Percentiles rank a stretch among this genome's conserved stretches.
Evolutionary conservation across 2,888 invertebrate species (phyloP).

Genomic region (Drosophila neutralis): DNA sequence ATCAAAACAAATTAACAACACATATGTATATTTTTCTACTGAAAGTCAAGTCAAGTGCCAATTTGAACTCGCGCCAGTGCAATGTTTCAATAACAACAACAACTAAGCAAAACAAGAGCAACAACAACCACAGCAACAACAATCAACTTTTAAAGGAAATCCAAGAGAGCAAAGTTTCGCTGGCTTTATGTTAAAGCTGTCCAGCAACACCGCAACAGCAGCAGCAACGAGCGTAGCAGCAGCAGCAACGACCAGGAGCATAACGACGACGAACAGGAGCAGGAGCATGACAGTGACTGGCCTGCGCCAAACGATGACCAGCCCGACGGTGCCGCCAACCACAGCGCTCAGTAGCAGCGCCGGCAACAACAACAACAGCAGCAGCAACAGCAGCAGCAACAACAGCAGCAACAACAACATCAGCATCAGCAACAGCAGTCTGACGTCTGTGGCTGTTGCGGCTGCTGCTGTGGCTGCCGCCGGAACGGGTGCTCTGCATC

Average conservation of each 20-base stretch:
- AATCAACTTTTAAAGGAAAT: conserved; percentile 10
- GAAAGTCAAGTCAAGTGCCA: conserved; percentile 54
- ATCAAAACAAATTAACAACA: conserved; percentile 80
- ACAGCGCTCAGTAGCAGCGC: conserved; percentile 69
- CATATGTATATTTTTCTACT: conserved; percentile 45
- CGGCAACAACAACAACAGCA: conserved; percentile 48
- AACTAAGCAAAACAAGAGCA: conserved; percentile 20
- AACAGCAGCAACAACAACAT: conserved; percentile 50
- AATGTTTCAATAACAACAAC: conserved; percentile 54
- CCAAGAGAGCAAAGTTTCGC: conserved; percentile 14
- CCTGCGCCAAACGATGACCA: conserved; percentile 87
- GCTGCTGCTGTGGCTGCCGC: conserved; percentile 48
- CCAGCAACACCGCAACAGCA: conserved; percentile 56
- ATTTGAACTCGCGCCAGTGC: conserved; percentile 57
- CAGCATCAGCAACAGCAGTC: conserved; percentile 39
- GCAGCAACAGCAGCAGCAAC: conserved; percentile 38
- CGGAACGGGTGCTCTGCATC: conserved; percentile 53
- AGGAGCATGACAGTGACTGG: conserved; percentile 87
- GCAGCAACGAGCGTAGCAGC: conserved; percentile 33
- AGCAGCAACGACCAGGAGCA: conserved; percentile 38
- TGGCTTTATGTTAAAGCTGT: conserved; percentile 85
- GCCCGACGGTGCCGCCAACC: conserved; percentile 86
- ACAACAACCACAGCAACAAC: conserved; percentile 17
- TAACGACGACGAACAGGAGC: conserved; percentile 33
- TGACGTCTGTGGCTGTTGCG: conserved; percentile 45